phyloP scores from a whole-genome alignment of 2,888 invertebrate genomes.

The Chloromyia formosa region DNA sequence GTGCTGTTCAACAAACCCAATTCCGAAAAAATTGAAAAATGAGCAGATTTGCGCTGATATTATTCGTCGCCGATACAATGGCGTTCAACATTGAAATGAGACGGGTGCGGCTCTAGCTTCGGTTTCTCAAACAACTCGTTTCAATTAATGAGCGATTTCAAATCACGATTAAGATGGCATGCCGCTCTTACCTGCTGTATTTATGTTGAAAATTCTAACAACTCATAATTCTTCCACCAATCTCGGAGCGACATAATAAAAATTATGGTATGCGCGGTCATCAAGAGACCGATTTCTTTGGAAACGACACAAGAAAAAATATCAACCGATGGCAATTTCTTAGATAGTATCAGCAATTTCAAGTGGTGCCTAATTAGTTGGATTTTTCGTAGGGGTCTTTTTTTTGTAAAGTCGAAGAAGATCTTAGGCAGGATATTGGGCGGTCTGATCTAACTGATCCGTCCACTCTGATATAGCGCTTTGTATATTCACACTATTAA shows the following conservation, averaged over 20 bases:
- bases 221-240: conserved; percentile 23
- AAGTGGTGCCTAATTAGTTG: conserved; percentile 33
- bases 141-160: conserved; percentile 18
- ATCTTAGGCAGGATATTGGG: conserved; percentile 1
- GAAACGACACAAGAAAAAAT: conserved; percentile 12
- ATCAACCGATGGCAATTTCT: neutral
- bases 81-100: neutral
- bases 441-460: neutral
- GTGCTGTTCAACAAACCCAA: conserved; percentile 36
- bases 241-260: neutral
- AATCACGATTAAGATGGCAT: neutral
- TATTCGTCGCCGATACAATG: neutral
- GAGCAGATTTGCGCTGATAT: conserved; percentile 19
- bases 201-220: conserved; percentile 21
- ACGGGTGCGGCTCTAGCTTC: neutral
- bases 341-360: conserved; percentile 29
- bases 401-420: conserved; percentile 8
- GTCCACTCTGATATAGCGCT: neutral
- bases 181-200: conserved; percentile 10
- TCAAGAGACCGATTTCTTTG: neutral
- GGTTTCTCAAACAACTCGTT: neutral
- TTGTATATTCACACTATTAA: conserved; percentile 31
- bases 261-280: neutral
- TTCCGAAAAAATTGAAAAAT: conserved; percentile 32
- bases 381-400: conserved; percentile 15